phyloP scores from a whole-genome alignment of 1,140 invertebrate species.

The Andricus grossulariae region DNA sequence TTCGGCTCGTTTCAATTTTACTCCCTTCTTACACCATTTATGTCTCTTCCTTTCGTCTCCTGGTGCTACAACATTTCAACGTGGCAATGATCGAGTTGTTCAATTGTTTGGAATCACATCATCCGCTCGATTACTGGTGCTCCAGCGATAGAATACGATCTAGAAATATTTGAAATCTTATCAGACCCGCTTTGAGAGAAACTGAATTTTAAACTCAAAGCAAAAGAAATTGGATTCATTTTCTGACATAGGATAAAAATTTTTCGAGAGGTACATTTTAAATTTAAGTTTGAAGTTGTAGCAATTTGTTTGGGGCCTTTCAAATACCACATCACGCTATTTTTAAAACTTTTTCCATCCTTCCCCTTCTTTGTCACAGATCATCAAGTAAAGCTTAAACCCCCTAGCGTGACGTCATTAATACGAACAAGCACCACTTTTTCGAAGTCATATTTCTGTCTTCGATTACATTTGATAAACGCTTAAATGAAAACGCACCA shows the following conservation, averaged over 20 bases:
- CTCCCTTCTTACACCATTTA: conserved; percentile 12
- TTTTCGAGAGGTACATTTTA: too few species aligned
- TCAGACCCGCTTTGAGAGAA: not conserved
- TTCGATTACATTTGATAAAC: too few species aligned
- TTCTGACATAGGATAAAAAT: not conserved
- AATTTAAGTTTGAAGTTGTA: too few species aligned
- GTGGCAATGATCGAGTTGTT: conserved; percentile 40
- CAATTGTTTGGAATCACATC: conserved; percentile 39
- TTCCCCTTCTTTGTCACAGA: too few species aligned
- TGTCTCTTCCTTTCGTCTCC: conserved; percentile 6
- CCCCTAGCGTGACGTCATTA: too few species aligned
- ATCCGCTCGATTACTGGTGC: conserved; percentile 6
- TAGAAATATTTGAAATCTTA: conserved; percentile 6
- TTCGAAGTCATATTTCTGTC: too few species aligned
- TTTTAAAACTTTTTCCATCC: too few species aligned
- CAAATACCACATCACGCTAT: too few species aligned
- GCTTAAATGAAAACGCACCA: too few species aligned
- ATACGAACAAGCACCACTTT: too few species aligned
- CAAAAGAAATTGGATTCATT: not conserved
- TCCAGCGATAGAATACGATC: not conserved
- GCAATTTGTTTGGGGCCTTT: too few species aligned
- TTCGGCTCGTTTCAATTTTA: conserved; percentile 56
- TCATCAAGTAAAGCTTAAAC: too few species aligned
- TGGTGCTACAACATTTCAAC: not conserved
- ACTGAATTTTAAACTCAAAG: not conserved